phyloP scores from a whole-genome alignment of 2,113 vertebrate genomes.

The Amblyornis subalaris region DNA sequence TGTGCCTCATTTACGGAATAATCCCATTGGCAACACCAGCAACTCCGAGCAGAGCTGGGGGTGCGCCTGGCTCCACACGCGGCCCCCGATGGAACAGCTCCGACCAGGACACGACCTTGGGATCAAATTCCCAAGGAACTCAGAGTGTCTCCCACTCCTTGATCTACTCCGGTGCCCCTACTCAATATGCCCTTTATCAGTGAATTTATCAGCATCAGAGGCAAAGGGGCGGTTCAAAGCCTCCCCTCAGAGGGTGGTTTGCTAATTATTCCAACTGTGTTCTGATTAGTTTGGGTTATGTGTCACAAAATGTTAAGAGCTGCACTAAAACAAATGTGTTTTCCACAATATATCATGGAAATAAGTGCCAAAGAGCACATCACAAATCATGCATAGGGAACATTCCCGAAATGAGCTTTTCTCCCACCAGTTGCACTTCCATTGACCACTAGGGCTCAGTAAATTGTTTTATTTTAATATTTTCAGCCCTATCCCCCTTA shows the following conservation, averaged over 20 bases:
- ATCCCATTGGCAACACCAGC: background rate
- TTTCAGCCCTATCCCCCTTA: background rate
- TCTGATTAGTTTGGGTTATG: background rate
- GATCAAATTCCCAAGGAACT: background rate
- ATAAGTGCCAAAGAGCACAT: background rate
- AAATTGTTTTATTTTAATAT: background rate
- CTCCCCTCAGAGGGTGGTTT: background rate
- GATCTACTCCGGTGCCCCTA: background rate
- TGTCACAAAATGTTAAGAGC: background rate
- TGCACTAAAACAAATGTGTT: background rate
- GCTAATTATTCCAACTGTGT: background rate
- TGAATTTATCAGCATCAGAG: background rate
- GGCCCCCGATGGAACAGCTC: background rate
- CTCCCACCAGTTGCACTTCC: background rate
- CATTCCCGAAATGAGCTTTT: background rate
- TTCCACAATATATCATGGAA: background rate
- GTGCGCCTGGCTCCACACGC: background rate
- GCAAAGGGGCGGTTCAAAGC: background rate
- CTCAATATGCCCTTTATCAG: background rate
- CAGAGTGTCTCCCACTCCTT: background rate
- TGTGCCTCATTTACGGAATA: conserved; percentile 4
- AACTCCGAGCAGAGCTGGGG: background rate
- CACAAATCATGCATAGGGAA: background rate
- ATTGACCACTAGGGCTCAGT: background rate
- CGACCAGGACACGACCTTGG: background rate